Percentiles rank a stretch among this genome's conserved stretches.
Evolutionary conservation across 2,888 invertebrate genomes (phyloP).

Genomic region (Autographa gamma): DNA sequence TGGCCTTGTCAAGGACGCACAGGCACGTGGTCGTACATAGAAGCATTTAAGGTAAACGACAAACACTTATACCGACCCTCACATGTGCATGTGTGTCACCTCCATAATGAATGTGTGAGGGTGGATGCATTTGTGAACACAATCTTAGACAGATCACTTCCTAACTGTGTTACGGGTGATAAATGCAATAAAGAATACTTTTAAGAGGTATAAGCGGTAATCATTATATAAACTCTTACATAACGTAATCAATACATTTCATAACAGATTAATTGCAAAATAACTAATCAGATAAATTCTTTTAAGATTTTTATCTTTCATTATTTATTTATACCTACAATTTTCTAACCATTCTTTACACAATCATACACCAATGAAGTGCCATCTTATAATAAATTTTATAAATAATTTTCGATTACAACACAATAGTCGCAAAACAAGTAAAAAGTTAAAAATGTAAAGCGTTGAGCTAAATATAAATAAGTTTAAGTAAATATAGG

Average conservation of each 20-base stretch:
- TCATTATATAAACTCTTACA: slow-evolving; percentile 28
- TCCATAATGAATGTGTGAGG: slow-evolving; percentile 28
- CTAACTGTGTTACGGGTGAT: slow-evolving; percentile 52
- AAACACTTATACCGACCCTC: slow-evolving; percentile 63
- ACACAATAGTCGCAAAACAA: background rate
- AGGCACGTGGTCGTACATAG: slow-evolving; percentile 81
- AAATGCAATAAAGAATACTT: slow-evolving; percentile 38
- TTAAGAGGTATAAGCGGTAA: slow-evolving; percentile 30
- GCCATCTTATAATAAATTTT: background rate
- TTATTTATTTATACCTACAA: background rate
- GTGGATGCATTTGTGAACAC: slow-evolving; percentile 46
- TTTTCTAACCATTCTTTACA: background rate
- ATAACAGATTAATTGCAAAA: slow-evolving; percentile 16
- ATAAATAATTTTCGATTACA: background rate
- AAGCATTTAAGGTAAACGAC: slow-evolving; percentile 72
- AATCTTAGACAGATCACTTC: slow-evolving; percentile 54
- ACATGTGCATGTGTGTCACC: slow-evolving; percentile 27
- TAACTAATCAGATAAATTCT: background rate
- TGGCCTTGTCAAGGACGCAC: slow-evolving; percentile 84
- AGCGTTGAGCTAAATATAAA: slow-evolving; percentile 55
- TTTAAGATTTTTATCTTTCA: background rate
- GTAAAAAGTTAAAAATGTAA: slow-evolving; percentile 31
- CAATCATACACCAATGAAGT: background rate
- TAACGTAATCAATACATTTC: slow-evolving; percentile 12
- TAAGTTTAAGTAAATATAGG: slow-evolving; percentile 66